Conservation (phyloP, 2,797 vertebrate genomes). For the Tenualosa thibaudeaui region DNA sequence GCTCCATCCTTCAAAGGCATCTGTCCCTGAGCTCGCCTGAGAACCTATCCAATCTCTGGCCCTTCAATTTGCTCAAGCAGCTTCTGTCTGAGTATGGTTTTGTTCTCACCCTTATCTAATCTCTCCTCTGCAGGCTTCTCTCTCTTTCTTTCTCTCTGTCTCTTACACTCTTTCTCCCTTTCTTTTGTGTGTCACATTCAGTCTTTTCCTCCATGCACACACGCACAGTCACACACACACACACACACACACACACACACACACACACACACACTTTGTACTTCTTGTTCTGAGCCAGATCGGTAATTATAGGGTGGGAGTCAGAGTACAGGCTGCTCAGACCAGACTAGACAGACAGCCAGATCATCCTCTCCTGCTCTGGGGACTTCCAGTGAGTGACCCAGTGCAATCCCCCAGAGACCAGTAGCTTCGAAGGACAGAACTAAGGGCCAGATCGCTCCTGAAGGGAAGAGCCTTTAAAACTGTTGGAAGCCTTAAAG, state of each 20-base stretch:
- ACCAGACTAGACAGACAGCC: not conserved
- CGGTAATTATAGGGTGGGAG: slow-evolving; percentile 3
- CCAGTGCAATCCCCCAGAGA: not conserved
- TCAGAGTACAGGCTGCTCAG: not conserved
- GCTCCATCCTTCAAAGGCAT: not conserved
- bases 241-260: slow-evolving; percentile 2
- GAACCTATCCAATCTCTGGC: not conserved
- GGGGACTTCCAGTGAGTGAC: not conserved
- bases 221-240: not conserved
- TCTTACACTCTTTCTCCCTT: not conserved
- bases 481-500: not conserved
- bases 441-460: not conserved
- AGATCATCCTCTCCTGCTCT: not conserved
- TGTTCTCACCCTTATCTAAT: slow-evolving; percentile 20
- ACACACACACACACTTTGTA: slow-evolving; percentile 7
- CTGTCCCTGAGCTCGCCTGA: not conserved
- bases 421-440: not conserved
- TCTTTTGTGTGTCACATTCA: not conserved
- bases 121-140: not conserved
- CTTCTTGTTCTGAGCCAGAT: slow-evolving; percentile 1
- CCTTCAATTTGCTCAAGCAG: slow-evolving; percentile 10
- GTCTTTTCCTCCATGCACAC: not conserved
- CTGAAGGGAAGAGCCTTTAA: not conserved
- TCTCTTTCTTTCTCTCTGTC: not conserved
- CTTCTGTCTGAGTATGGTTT: not conserved